A percentile compares a stretch with the other conserved stretches of the same genome.
Conservation (phyloP, 2,113 vertebrate species). For the Thunnus maccoyii region DNA sequence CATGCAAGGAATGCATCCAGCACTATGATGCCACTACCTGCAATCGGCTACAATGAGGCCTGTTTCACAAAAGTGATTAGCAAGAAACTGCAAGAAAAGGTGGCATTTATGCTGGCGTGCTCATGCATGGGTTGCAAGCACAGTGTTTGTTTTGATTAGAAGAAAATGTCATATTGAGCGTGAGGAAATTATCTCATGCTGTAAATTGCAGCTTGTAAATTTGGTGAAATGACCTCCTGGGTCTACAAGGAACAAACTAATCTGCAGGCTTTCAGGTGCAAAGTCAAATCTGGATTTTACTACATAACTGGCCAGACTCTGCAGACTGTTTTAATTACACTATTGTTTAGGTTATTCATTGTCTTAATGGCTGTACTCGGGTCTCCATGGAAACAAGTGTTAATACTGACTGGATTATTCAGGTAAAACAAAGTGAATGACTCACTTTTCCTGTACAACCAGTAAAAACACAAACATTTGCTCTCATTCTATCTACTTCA, state of each 20-base stretch:
- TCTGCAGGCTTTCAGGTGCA: no score
- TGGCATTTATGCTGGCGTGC: no score
- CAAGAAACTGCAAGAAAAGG: no score
- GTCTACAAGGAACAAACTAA: no score
- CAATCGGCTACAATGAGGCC: background rate
- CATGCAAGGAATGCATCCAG: background rate
- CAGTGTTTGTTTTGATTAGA: background rate
- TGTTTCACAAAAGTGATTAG: background rate
- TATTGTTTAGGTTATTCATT: background rate
- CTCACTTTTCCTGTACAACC: background rate
- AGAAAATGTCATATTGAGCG: no score
- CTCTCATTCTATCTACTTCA: background rate
- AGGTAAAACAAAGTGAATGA: background rate
- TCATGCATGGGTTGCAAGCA: background rate
- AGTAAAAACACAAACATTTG: background rate
- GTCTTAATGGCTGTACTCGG: no score
- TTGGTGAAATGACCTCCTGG: background rate
- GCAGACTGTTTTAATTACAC: background rate
- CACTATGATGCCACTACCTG: background rate
- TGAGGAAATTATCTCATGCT: background rate
- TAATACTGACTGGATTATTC: no score
- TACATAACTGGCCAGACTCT: background rate
- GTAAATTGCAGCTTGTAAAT: background rate
- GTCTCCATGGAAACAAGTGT: no score
- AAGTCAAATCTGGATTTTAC: background rate